Evolutionary conservation across 2,113 vertebrate species (phyloP).

Genomic region (Pongo abelii): DNA sequence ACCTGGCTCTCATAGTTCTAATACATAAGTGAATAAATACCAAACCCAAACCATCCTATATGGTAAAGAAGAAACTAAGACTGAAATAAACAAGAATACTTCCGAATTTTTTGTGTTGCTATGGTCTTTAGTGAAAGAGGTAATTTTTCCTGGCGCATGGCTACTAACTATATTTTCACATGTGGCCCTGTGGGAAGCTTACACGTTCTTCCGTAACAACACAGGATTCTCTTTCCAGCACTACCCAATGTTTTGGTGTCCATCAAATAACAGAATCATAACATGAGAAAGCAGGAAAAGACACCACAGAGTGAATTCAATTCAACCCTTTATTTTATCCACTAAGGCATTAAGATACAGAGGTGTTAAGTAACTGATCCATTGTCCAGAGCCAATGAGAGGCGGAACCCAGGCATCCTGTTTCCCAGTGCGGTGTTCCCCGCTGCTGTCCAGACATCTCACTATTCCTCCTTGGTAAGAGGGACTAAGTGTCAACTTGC

Average conservation of each 20-base stretch:
- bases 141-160: not conserved
- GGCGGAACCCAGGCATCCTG: not conserved
- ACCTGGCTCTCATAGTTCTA: not conserved
- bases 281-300: not conserved
- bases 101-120: not conserved
- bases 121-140: not conserved
- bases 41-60: not conserved
- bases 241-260: not conserved
- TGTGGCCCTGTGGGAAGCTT: not conserved
- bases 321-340: not conserved
- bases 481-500: not conserved
- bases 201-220: not conserved
- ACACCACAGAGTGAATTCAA: not conserved
- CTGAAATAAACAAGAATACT: not conserved
- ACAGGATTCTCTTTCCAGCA: not conserved
- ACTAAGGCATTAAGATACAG: not conserved
- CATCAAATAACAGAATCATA: not conserved
- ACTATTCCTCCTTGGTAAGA: not conserved
- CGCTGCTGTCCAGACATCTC: fast-evolving
- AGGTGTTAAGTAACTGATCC: not conserved
- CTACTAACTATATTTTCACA: not conserved
- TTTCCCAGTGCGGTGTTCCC: not conserved
- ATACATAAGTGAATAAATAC: not conserved
- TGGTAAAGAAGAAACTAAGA: not conserved
- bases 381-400: fast-evolving